A percentile compares a stretch with the other conserved stretches of the same genome.
Conservation (phyloP, 2,797 vertebrate species). For the Serranus cabrilla region DNA sequence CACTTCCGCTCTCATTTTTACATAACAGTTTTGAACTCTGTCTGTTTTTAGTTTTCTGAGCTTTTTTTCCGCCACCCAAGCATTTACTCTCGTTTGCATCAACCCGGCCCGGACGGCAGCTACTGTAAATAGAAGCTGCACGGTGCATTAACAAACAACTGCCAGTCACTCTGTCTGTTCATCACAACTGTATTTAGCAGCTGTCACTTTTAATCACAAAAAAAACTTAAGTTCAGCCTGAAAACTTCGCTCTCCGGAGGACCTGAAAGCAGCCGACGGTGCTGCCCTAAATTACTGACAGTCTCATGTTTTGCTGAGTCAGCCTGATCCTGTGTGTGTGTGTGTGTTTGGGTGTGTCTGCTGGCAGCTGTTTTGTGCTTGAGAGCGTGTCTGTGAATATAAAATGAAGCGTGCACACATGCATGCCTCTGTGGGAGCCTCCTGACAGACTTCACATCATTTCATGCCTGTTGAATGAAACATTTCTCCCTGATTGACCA, state of each 20-base stretch:
- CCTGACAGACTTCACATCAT: slow-evolving; percentile 5
- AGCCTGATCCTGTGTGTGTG: slow-evolving; percentile 21
- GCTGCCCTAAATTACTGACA: slow-evolving; percentile 37
- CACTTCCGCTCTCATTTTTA: neutral
- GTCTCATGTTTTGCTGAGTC: slow-evolving; percentile 51
- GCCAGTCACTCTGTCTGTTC: slow-evolving; percentile 1
- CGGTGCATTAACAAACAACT: neutral
- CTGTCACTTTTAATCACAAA: slow-evolving; percentile 15
- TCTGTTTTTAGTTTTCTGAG: neutral
- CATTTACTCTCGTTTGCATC: neutral
- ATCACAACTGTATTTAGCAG: slow-evolving; percentile 11
- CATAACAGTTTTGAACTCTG: slow-evolving; percentile 5
- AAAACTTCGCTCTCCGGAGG: slow-evolving; percentile 51
- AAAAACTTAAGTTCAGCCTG: slow-evolving; percentile 18
- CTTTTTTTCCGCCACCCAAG: neutral
- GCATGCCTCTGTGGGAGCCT: neutral
- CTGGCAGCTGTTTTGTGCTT: slow-evolving; percentile 33
- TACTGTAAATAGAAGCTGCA: neutral
- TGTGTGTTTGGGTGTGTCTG: slow-evolving; percentile 23
- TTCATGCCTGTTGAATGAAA: slow-evolving; percentile 47
- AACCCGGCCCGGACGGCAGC: neutral
- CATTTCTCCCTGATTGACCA: slow-evolving; percentile 33
- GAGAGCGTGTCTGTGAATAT: slow-evolving; percentile 35
- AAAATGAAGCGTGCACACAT: slow-evolving; percentile 15
- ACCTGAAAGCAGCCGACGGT: slow-evolving; percentile 14